Conservation (phyloP, 2,888 invertebrate species). For the Octonoba sinensis region DNA sequence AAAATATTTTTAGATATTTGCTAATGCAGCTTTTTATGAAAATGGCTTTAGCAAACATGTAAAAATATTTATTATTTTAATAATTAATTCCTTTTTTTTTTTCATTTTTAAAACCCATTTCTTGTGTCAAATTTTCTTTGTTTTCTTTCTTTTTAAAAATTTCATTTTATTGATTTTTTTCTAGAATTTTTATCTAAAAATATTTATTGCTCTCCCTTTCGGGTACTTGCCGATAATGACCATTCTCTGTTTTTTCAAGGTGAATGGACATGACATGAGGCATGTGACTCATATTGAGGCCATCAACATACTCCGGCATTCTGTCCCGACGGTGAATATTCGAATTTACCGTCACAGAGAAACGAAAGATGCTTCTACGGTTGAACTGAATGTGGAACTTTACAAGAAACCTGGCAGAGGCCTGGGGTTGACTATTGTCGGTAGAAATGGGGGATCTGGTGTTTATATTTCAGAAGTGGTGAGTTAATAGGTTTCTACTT, state of each 20-base stretch:
- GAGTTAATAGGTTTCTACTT: conserved; percentile 16
- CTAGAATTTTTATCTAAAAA: no score
- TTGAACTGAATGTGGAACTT: conserved; percentile 84
- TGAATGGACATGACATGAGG: conserved; percentile 65
- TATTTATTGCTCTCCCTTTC: no score
- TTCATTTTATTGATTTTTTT: no score
- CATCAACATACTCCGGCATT: conserved; percentile 85
- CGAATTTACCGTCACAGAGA: conserved; percentile 79
- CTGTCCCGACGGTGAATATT: conserved; percentile 82
- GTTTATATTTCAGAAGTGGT: conserved; percentile 93
- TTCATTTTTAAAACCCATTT: no score
- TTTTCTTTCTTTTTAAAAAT: no score
- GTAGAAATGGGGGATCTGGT: conserved; percentile 80
- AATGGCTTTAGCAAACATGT: no score
- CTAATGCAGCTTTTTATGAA: no score
- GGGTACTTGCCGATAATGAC: no score
- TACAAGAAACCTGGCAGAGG: conserved; percentile 86
- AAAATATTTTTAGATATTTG: no score
- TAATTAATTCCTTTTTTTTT: no score
- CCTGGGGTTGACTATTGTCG: conserved; percentile 87
- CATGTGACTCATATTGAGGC: conserved; percentile 75
- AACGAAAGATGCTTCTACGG: conserved; percentile 75
- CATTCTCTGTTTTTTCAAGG: conserved; percentile 69
- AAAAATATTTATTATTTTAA: no score
- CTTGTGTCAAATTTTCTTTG: no score